Percentiles rank a stretch among this genome's conserved stretches.
Conservation (phyloP, 2,797 vertebrate species). For the Fistularia commersonii region DNA sequence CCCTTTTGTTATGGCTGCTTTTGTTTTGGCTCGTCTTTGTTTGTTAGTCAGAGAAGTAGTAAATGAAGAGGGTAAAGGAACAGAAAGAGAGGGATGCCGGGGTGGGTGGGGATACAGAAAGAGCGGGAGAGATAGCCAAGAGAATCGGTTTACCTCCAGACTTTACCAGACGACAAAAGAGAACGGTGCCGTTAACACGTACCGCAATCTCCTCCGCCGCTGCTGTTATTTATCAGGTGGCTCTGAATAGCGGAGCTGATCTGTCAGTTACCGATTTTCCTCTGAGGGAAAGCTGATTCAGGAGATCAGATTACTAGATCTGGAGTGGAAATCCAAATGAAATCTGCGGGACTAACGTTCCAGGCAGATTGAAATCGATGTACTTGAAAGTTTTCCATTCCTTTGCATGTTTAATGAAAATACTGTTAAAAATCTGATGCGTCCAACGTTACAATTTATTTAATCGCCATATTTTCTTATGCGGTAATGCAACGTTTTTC, state of each 20-base stretch:
- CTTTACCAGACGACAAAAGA: constrained; percentile 33
- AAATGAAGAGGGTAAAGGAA: constrained; percentile 55
- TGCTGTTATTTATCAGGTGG: constrained; percentile 41
- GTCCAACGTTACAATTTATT: not conserved
- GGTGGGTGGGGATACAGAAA: constrained; percentile 2
- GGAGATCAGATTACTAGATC: constrained; percentile 32
- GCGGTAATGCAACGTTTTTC: too few relatives aligned
- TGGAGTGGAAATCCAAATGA: constrained; percentile 15
- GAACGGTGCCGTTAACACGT: constrained; percentile 32
- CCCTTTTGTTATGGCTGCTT: constrained; percentile 51
- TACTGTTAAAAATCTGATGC: not conserved
- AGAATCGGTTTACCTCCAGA: constrained; percentile 45
- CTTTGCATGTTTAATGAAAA: not conserved
- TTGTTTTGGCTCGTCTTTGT: constrained; percentile 52
- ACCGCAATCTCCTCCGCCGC: constrained; percentile 30
- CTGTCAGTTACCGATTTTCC: not conserved
- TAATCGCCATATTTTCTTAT: too few relatives aligned
- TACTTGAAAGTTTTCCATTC: not conserved
- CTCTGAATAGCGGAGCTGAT: constrained; percentile 29
- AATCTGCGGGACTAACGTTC: not conserved
- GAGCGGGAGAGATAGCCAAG: constrained; percentile 32
- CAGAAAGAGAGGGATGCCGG: constrained; percentile 11
- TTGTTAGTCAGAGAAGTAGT: constrained; percentile 34
- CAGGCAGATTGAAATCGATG: not conserved
- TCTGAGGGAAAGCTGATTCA: constrained; percentile 22